Conservation (phyloP, 2,113 vertebrate species). For the sheep (Ovis aries) region ARS-UI_Ramb_v3.0 NC_056055.1:213758501-213759000, state of each 20-base stretch:
- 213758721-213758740: not conserved
- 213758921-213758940: not conserved
- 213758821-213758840: not conserved
- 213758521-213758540: not conserved
- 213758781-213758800: not conserved
- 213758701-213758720: not conserved
- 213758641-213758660: not conserved
- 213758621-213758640: rapidly evolving
- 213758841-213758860: not conserved
- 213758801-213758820: not conserved
- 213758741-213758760: not conserved
- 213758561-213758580: not conserved
- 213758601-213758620: not conserved
- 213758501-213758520: not conserved
- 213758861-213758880: not conserved
- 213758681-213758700: not conserved
- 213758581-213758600: not conserved
- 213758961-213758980: not conserved
- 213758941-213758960: not conserved
- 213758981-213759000: not conserved
- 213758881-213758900: not conserved
- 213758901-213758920: not conserved
- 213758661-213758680: not conserved
- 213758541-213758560: not conserved
- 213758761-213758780: not conserved